These are phyloP conservation scores for Brachyhypopomus gauderio DNA, from an alignment of 2,113 vertebrate species.

Conservation along the genomic window DNA sequence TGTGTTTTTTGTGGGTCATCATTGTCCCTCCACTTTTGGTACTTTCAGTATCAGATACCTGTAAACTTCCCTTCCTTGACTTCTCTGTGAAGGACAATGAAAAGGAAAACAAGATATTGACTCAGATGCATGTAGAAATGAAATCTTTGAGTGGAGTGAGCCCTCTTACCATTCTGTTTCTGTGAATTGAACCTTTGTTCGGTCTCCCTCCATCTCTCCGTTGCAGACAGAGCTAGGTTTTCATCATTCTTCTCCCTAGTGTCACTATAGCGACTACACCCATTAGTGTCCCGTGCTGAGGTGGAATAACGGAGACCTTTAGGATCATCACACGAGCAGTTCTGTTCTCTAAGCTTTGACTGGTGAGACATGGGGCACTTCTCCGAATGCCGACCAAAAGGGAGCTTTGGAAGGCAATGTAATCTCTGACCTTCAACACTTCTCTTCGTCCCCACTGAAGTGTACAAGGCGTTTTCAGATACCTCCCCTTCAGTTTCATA, in stretches of 20 bases:
- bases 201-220: conserved; percentile 53
- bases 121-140: too few relatives aligned
- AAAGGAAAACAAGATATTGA: not conserved
- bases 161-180: conserved; percentile 59
- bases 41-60: conserved; percentile 26
- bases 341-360: conserved; percentile 60
- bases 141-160: too few relatives aligned
- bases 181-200: conserved; percentile 50
- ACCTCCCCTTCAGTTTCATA: conserved; percentile 60
- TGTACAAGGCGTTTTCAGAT: conserved; percentile 58
- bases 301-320: conserved; percentile 20
- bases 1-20: conserved; percentile 62
- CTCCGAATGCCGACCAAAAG: conserved; percentile 54
- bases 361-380: conserved; percentile 37
- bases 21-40: conserved; percentile 57
- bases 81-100: conserved; percentile 53
- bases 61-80: conserved; percentile 48
- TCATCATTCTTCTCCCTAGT: conserved; percentile 58
- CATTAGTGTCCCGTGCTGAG: conserved; percentile 37
- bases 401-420: conserved; percentile 39
- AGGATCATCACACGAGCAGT: conserved; percentile 50
- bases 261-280: conserved; percentile 45
- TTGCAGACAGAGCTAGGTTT: conserved; percentile 32
- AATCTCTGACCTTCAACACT: not conserved
- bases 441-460: conserved; percentile 33